A percentile compares a stretch with the other conserved stretches of the same genome.
These are phyloP conservation scores for Coleophora flavipennella DNA, from an alignment of 2,888 invertebrate species.

Conservation along the genomic window DNA sequence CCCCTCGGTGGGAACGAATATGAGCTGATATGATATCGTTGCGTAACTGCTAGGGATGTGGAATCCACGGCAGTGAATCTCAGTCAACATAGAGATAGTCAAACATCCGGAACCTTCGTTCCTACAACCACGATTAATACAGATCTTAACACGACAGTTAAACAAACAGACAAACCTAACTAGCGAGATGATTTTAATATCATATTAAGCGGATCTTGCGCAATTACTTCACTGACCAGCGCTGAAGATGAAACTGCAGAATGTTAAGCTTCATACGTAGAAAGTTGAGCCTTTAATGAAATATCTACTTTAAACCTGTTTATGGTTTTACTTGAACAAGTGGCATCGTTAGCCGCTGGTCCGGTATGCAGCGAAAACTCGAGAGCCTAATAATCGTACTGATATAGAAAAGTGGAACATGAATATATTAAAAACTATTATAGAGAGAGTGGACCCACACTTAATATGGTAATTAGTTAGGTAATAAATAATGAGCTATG, in stretches of 20 bases:
- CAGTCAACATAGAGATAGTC: too few relatives aligned
- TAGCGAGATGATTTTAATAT: too few relatives aligned
- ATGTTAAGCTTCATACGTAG: slow-evolving; percentile 43
- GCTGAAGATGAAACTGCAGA: slow-evolving; percentile 36
- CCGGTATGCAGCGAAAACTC: slow-evolving; percentile 28
- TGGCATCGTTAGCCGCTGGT: slow-evolving; percentile 23
- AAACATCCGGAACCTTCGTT: too few relatives aligned
- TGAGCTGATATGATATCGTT: too few relatives aligned
- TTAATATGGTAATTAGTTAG: slow-evolving; percentile 18
- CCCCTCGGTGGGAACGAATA: too few relatives aligned
- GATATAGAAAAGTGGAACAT: slow-evolving; percentile 43
- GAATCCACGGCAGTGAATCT: too few relatives aligned
- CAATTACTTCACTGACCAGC: slow-evolving; percentile 1
- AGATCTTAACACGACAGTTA: too few relatives aligned
- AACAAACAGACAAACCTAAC: too few relatives aligned
- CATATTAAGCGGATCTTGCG: not conserved
- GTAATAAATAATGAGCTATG: slow-evolving; percentile 14
- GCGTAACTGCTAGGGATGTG: too few relatives aligned
- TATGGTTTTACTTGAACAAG: slow-evolving; percentile 26
- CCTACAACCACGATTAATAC: too few relatives aligned
- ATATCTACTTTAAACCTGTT: slow-evolving; percentile 44
- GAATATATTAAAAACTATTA: slow-evolving; percentile 30
- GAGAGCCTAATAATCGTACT: slow-evolving; percentile 31
- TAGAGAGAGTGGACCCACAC: slow-evolving; percentile 31
- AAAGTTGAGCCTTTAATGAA: slow-evolving; percentile 36